Base-by-base conservation (phyloP, 2,113 vertebrate genomes). In the Pluvianellus socialis region DNA sequence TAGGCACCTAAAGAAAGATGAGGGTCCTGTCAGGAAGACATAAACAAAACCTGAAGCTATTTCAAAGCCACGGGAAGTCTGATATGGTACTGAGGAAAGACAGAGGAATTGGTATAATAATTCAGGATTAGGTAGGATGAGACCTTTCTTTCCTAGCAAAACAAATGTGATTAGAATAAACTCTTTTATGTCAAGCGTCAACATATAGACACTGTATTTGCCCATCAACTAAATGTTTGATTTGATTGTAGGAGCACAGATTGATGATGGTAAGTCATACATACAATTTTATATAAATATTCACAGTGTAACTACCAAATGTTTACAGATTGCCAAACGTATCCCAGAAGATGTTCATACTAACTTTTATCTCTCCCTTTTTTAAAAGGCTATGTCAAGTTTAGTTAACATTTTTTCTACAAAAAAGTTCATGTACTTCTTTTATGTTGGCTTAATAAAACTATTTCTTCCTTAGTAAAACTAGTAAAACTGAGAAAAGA, bases 121-220 rank as follows among this genome's bases (percentile, higher is more conserved):
- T 90, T 97, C 95, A 98, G 91, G 73, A 82, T 98, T 96, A 96
- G 92, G 63, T 95, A 92, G 93, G 97, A 96, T 92, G 95, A 97
- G 71, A 68, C 83, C 50, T 91, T 97, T 88, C 77, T 96, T 97
- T 86, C 81, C 82, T 91, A 52, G 52, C 44, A 96, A 98, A 97
- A 89, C 76, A 96, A 97, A 88, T 50, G 35, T 77, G 77, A 95
- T 95, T 94, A 96, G 55, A 97, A 97, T 89, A 96, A 95, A 96
- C 96, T 95, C 38, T 94, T 97, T 90, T 75, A 89, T 95, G 96
- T 97, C 76, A 95, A 89, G 63, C 11, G 44, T 94, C 63, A 89
- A 67, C n/a, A 6, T 67, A 12, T 62, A 95, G 52, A 80, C 81
- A 56, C 22, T 63, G 38, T 67, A 77, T 92, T 94, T 98, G 11